phyloP scores from a whole-genome alignment of 1,140 invertebrate genomes.

The Drosophila kohkoa region DNA sequence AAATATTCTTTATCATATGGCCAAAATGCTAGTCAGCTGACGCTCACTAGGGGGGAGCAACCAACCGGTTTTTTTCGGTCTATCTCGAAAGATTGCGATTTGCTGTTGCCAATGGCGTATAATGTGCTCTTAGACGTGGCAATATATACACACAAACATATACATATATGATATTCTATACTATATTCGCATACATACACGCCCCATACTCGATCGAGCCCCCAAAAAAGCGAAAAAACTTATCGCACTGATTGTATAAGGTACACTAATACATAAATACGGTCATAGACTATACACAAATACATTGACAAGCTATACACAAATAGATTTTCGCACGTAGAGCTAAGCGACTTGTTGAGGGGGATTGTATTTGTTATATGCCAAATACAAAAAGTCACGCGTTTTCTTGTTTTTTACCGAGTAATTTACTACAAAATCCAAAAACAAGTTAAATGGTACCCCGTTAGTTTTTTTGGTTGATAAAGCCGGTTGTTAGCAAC shows the following conservation, averaged over 20 bases:
- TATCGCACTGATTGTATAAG: conserved; percentile 74
- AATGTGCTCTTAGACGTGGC: conserved; percentile 60
- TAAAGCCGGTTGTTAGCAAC: conserved; percentile 46
- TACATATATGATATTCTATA: neutral
- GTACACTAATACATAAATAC: conserved; percentile 4
- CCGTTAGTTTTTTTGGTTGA: conserved; percentile 15
- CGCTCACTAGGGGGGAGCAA: conserved; percentile 15
- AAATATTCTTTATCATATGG: conserved; percentile 70
- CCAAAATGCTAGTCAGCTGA: conserved; percentile 67
- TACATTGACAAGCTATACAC: conserved; percentile 17
- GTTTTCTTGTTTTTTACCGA: conserved; percentile 43
- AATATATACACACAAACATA: conserved; percentile 20
- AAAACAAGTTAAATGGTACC: conserved; percentile 20
- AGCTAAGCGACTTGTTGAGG: conserved; percentile 4
- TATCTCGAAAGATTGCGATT: conserved; percentile 42
- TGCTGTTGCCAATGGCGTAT: conserved; percentile 68
- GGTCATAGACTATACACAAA: neutral
- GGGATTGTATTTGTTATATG: conserved; percentile 15
- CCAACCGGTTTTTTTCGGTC: conserved; percentile 60
- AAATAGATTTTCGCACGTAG: conserved; percentile 32
- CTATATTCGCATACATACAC: conserved; percentile 8
- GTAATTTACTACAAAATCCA: conserved; percentile 20
- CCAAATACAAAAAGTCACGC: conserved; percentile 44
- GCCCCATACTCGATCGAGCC: conserved; percentile 64
- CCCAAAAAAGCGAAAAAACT: conserved; percentile 66